Evolutionary conservation across 2,888 invertebrate species (phyloP).

Genomic region (Nephrotoma flavescens): DNA sequence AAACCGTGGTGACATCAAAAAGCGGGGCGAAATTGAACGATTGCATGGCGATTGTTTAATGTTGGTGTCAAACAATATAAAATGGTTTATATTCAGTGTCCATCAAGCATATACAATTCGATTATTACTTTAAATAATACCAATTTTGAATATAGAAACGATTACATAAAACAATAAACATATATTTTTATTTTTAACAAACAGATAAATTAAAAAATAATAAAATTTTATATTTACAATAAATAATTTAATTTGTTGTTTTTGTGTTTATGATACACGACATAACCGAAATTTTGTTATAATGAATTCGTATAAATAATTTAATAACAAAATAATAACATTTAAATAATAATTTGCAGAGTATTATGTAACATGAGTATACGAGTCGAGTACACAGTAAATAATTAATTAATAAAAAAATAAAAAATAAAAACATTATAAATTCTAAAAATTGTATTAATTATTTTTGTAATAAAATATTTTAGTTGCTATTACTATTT

Average conservation of each 20-base stretch:
- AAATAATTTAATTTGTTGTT: background rate
- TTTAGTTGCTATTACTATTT: background rate
- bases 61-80: no score
- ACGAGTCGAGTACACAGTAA: background rate
- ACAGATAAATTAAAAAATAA: background rate
- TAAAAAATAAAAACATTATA: no score
- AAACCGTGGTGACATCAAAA: no score
- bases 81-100: no score
- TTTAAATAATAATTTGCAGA: background rate
- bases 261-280: background rate
- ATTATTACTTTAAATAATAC: no score
- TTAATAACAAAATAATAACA: background rate
- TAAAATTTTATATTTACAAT: background rate
- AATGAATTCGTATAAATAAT: background rate
- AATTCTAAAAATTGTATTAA: background rate
- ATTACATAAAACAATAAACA: no score
- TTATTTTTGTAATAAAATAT: background rate
- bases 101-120: no score
- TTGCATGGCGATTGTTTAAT: no score
- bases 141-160: no score
- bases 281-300: background rate
- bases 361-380: background rate
- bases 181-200: no score
- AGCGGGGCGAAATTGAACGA: no score
- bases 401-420: background rate